phyloP scores from a whole-genome alignment of 2,888 invertebrate genomes.

The Lepidocyrtinus sp. region DNA sequence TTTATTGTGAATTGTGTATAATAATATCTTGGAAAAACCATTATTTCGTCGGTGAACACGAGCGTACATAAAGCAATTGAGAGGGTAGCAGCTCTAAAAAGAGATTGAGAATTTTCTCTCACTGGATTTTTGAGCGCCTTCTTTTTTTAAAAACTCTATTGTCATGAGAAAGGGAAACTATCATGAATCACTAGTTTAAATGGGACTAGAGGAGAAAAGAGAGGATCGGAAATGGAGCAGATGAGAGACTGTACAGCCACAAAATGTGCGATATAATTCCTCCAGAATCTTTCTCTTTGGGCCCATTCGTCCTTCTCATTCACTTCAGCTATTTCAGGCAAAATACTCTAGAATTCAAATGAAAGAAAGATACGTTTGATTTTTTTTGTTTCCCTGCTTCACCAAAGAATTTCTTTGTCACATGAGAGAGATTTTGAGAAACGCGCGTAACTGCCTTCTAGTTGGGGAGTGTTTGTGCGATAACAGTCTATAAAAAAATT shows the following conservation, averaged over 20 bases:
- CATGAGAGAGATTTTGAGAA: constrained; percentile 28
- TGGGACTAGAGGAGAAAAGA: constrained; percentile 24
- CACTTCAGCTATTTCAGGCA: background rate
- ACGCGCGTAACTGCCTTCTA: constrained; percentile 24
- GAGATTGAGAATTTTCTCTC: constrained; percentile 39
- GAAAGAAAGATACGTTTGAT: constrained; percentile 30
- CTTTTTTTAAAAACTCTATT: constrained; percentile 20
- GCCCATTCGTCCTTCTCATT: constrained; percentile 16
- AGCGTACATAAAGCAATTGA: constrained; percentile 32
- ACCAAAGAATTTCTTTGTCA: background rate
- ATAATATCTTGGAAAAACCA: constrained; percentile 40
- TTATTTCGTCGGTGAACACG: constrained; percentile 34
- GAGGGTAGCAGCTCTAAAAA: constrained; percentile 20
- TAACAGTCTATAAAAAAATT: background rate
- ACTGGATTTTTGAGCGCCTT: constrained; percentile 19
- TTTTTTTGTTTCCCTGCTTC: constrained; percentile 28
- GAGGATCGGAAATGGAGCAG: constrained; percentile 52
- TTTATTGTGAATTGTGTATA: background rate
- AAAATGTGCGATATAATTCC: constrained; percentile 50
- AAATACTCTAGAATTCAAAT: background rate
- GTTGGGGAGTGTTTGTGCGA: constrained; percentile 1
- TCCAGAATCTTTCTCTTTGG: constrained; percentile 40
- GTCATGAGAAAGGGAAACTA: constrained; percentile 35
- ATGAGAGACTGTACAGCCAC: constrained; percentile 40
- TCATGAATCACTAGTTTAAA: constrained; percentile 58